Evolutionary conservation across 2,797 vertebrate genomes (phyloP).

Genomic region (Erpetoichthys calabaricus): DNA sequence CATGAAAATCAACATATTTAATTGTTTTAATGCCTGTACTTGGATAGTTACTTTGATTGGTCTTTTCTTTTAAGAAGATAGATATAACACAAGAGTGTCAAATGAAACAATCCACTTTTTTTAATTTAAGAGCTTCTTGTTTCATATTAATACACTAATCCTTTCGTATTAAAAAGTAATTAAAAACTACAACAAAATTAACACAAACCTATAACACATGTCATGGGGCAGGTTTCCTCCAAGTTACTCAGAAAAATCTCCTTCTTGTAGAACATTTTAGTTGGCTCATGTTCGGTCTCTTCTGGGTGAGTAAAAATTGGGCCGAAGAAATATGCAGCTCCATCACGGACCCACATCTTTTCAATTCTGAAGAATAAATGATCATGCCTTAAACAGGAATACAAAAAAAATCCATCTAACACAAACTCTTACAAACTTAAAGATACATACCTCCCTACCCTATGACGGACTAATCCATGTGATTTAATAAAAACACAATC

Average conservation of each 20-base stretch:
- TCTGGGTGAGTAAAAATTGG: conserved; percentile 96
- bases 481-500: conserved; percentile 92
- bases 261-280: conserved; percentile 98
- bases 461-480: conserved; percentile 80
- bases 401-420: not conserved
- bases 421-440: not conserved
- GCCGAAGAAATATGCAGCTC: conserved; percentile 87
- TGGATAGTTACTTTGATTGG: no score
- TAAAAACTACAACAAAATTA: no score
- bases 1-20: no score
- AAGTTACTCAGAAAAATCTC: conserved; percentile 95
- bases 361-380: conserved; percentile 62
- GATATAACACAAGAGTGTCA: no score
- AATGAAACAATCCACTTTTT: no score
- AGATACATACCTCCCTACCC: conserved; percentile 73
- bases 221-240: conserved; percentile 92
- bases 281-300: conserved; percentile 93
- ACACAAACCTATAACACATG: conserved; percentile 72
- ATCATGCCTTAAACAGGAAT: not conserved
- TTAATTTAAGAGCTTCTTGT: no score
- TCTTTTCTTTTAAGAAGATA: no score
- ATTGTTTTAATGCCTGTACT: no score
- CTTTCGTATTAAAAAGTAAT: no score
- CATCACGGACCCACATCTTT: conserved; percentile 93
- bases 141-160: no score